Base-by-base conservation (phyloP, 2,797 vertebrate species). In the Pempheris klunzingeri region DNA sequence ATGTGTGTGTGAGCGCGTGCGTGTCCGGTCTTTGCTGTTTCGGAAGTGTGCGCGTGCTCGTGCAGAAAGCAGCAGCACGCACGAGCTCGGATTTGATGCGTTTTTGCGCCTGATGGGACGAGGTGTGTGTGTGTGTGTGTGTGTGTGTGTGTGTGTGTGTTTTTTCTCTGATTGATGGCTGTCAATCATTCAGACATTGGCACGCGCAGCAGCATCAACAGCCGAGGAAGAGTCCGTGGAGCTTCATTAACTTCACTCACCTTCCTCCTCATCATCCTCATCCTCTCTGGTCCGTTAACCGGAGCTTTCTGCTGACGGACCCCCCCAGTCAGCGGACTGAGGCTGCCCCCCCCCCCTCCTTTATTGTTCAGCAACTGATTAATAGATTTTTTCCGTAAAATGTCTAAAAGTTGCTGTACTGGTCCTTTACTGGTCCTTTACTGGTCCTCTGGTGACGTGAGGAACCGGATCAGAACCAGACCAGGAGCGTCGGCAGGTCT, bases 211-310 rank as follows among this genome's bases (percentile, higher is more conserved):
- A 44, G 18, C 41, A 13, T 11, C 61, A 67, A 43, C 39, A 26
- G 50, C 36, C 2, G 6, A 6, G 8, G 64, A 30, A 6, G 14
- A 32, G 47, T 15, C 1, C 15, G 38, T 6, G 28, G 14, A 28
- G 72, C 57, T 13, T 61, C 64, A 68, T 44, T 68, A 75, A 54
- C 55, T 69, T n/a, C n/a, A n/a, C n/a, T n/a, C n/a, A n/a, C n/a
- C n/a, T n/a, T n/a, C n/a, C n/a, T n/a, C n/a, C n/a, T n/a, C n/a
- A n/a, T n/a, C n/a, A n/a, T n/a, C 30, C 4, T 3, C 30, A 32
- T 32, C 30, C 30, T 32, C 30, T 32, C 30, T 32, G 30, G 4
- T 32, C n/a, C n/a, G n/a, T n/a, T n/a, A n/a, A n/a, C n/a, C n/a
- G n/a, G n/a, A n/a, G n/a, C n/a, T n/a, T n/a, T n/a, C n/a, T n/a